These are phyloP conservation scores for Gracilinanus agilis DNA, from an alignment of 2,113 vertebrate species.

Conservation along the genomic window DNA sequence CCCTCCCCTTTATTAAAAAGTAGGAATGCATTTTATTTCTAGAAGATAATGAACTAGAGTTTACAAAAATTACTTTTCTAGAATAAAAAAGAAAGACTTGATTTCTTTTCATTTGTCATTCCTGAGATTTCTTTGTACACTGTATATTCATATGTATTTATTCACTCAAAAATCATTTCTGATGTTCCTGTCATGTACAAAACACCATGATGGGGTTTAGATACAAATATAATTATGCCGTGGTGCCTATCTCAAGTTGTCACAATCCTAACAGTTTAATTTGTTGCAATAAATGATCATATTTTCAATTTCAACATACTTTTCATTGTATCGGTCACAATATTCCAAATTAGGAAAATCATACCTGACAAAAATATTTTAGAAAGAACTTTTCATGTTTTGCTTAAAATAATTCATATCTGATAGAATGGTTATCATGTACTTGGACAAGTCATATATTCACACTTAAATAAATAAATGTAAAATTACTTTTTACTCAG, in stretches of 20 bases:
- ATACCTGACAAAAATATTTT: neutral
- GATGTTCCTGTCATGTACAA: neutral
- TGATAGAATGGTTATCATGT: neutral
- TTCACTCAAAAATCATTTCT: neutral
- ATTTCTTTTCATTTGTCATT: neutral
- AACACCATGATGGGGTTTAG: neutral
- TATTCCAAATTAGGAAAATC: neutral
- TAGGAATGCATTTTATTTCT: too few relatives aligned
- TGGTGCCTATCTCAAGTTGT: neutral
- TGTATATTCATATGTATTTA: neutral
- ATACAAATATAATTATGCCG: neutral
- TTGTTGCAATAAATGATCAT: neutral
- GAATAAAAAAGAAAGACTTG: neutral
- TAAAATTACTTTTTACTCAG: neutral
- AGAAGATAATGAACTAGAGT: neutral
- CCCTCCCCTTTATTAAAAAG: neutral
- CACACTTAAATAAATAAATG: neutral
- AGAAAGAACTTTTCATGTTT: neutral
- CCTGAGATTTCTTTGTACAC: neutral
- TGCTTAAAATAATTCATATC: neutral
- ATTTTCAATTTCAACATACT: neutral
- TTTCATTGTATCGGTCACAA: neutral
- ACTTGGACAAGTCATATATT: neutral
- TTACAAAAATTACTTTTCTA: neutral
- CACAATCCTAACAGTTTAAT: neutral